phyloP scores from a whole-genome alignment of 1,140 invertebrate species.

The Drosophila kurseongensis region DNA sequence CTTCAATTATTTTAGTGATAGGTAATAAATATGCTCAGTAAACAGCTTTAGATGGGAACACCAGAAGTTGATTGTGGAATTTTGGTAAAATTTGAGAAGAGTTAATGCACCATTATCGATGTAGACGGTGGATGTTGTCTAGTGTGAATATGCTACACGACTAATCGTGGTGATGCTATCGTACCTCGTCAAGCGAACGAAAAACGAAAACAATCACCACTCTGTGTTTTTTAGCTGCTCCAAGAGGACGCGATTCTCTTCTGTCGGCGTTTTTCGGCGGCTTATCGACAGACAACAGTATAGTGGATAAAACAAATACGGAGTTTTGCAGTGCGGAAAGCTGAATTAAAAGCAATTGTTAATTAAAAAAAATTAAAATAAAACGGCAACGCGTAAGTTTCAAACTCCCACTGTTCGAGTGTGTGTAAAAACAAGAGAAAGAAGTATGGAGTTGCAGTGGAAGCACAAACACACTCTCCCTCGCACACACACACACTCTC shows the following conservation, averaged over 20 bases:
- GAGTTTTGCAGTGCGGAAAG: slow-evolving; percentile 30
- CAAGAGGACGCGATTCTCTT: slow-evolving; percentile 40
- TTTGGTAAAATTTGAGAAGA: too few species aligned
- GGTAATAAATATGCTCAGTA: too few species aligned
- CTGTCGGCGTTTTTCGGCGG: slow-evolving; percentile 60
- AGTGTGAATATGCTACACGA: too few species aligned
- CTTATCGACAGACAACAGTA: slow-evolving; percentile 35
- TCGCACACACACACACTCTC: slow-evolving; percentile 24
- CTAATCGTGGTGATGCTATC: too few species aligned
- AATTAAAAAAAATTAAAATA: slow-evolving; percentile 28
- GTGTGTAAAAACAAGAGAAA: slow-evolving; percentile 64
- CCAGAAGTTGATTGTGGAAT: too few species aligned
- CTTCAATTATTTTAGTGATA: too few species aligned
- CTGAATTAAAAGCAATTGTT: slow-evolving; percentile 39
- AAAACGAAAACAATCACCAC: too few species aligned
- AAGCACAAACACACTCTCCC: slow-evolving; percentile 63
- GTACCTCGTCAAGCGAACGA: too few species aligned
- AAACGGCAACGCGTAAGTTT: slow-evolving; percentile 55
- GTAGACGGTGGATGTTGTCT: too few species aligned
- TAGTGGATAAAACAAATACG: neutral
- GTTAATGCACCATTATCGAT: too few species aligned
- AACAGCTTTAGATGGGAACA: too few species aligned
- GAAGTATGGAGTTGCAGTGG: slow-evolving; percentile 74
- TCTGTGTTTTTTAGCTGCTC: too few species aligned
- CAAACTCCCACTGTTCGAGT: slow-evolving; percentile 35